Conservation (phyloP, 53 echinoderm and acorn worm genomes). For the Echinarachnius parma region DNA sequence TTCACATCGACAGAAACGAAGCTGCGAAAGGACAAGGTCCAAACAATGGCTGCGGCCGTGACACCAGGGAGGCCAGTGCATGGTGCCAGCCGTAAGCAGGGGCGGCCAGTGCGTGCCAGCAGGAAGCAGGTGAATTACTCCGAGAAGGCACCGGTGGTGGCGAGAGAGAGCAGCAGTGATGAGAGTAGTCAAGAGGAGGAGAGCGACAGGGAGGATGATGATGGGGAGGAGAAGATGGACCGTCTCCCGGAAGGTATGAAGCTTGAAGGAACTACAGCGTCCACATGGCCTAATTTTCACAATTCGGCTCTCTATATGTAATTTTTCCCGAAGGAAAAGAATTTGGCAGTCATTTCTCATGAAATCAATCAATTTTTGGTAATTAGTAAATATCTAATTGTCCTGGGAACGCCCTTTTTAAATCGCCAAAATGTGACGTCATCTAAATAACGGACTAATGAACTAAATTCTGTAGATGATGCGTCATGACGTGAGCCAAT, state of each 20-base stretch:
- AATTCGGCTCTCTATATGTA: too few relatives aligned
- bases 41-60: background rate
- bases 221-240: background rate
- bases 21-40: conserved; percentile 17
- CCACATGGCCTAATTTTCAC: too few relatives aligned
- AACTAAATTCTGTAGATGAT: too few relatives aligned
- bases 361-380: too few relatives aligned
- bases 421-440: background rate
- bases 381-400: too few relatives aligned
- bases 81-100: background rate
- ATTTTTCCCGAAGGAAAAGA: too few relatives aligned
- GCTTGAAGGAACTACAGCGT: too few relatives aligned
- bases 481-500: too few relatives aligned
- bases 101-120: conserved; percentile 15
- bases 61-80: background rate
- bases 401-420: background rate
- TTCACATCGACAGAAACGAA: background rate
- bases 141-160: background rate
- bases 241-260: conserved; percentile 24
- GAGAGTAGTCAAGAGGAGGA: conserved; percentile 6
- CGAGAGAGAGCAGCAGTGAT: background rate
- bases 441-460: too few relatives aligned
- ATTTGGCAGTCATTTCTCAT: too few relatives aligned
- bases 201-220: background rate
- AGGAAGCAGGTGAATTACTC: conserved; percentile 21